Base-by-base conservation (phyloP, 1,140 invertebrate genomes). In the Amyelois transitella region DNA sequence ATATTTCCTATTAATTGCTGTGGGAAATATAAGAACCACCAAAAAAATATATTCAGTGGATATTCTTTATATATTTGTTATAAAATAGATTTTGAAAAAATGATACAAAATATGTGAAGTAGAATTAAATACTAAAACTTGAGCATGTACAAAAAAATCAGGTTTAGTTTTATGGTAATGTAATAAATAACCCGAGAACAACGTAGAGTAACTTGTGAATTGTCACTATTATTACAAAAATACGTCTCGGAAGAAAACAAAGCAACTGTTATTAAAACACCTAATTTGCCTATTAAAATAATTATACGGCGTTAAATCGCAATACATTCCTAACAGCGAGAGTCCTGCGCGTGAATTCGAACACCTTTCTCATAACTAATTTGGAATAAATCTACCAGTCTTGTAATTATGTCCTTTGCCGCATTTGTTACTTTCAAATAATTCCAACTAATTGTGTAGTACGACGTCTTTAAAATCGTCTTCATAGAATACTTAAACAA, bases 371-470 rank as follows among this genome's bases (percentile, higher is more conserved):
- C 56, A 69, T 75, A 77, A 77, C 70, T 81, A 70, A 61, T 74
- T 71, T 69, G 78, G 78, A 85, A 84, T 85, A 78, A 73, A 76
- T 71, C 67, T 56, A 70, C 60, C 53, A 55, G 58, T 64, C 53
- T 45, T 78, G 52, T 82, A 72, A 85, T 84, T 84, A 84, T 76
- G 73, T 81, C 72, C 75, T 85, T 85, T 78, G 77, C 69, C 67
- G 72, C 66, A 81, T 78, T 83, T 84, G 73, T 84, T 70, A 72
- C 60, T 51, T 62, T 65, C 56, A 61, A 76, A 76, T 75, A 75
- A 75, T 81, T 60, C 65, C 68, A 53, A 62, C 38, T 85, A 66
- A 87, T 87, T 86, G 84, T 72, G 86, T 75, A 61, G 59, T 53
- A 56, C 53, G 61, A 24, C 51, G 62, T 74, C 73, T 83, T 83